phyloP scores from a whole-genome alignment of 2,888 invertebrate species.

The Hyposoter didymator region DNA sequence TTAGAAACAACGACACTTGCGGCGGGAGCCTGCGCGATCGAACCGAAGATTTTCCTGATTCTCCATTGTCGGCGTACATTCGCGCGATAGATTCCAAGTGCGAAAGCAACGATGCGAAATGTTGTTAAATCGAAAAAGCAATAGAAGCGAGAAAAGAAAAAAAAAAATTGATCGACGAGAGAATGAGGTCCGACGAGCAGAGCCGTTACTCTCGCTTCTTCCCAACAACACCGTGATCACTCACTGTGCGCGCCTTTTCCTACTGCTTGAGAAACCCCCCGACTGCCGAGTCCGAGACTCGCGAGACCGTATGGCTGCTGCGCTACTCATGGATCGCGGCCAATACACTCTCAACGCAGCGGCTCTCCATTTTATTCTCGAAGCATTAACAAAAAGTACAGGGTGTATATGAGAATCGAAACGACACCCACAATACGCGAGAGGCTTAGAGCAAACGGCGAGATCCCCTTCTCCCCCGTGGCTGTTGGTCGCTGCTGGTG shows the following conservation, averaged over 20 bases:
- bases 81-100: neutral
- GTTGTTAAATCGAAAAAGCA: neutral
- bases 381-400: neutral
- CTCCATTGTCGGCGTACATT: neutral
- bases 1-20: neutral
- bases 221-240: conserved; percentile 61
- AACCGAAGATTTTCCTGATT: neutral
- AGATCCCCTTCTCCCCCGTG: neutral
- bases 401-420: conserved; percentile 34
- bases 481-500: neutral
- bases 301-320: conserved; percentile 24
- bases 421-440: conserved; percentile 55
- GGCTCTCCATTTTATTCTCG: conserved; percentile 24
- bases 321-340: conserved; percentile 35
- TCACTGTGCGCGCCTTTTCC: conserved; percentile 62
- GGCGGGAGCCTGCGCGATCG: neutral
- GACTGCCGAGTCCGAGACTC: conserved; percentile 38
- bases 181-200: conserved; percentile 35
- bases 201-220: conserved; percentile 49
- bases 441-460: conserved; percentile 5
- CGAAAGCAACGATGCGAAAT: neutral
- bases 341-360: conserved; percentile 13
- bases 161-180: neutral
- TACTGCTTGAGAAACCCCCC: conserved; percentile 57
- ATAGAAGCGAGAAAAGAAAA: neutral